Base-by-base conservation (phyloP, 2,888 invertebrate genomes). In the Brassicogethes aeneus region DNA sequence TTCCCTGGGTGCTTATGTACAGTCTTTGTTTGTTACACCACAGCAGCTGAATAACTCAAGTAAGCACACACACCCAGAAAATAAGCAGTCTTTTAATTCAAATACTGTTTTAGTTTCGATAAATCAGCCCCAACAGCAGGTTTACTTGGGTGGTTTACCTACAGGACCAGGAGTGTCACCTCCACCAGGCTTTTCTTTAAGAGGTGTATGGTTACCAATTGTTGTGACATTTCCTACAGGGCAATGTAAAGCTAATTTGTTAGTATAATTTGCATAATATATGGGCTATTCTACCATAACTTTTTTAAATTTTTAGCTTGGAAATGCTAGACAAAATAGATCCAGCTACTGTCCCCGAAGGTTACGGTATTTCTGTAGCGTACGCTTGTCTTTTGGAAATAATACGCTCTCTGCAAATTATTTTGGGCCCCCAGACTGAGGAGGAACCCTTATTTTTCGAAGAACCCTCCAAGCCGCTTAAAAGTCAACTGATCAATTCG, bases 291-390 rank as follows among this genome's bases (percentile, higher is more conserved):
- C n/a, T n/a, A n/a, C 7, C 5, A 3, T 16, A 5, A 15, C 15
- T 3, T 10, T 40, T 13, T 16, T 37, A 23, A 39, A 37, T 16
- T 64, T 69, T 41, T 64, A 92, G 94, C 61, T 75, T 97, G 64
- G 99, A 99, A 66, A 88, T 95, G 85, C 66, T 96, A 56, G 99
- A 99, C 61, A 92, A 95, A 64, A 78, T 85, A 13, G 97, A 99
- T 57, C 90, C 96, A 3, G 95, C 95, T 0, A 68, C 77, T 8
- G 87, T 97, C 51, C 90, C 91, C n/a, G 95, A 97, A 50, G 96
- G 97, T 1, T 99, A 97, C 69, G 94, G 95, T 2, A 86, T 99
- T 44, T 95, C 96, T 0, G 80, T 97, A 31, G 93, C 95, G 0
- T 96, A 94, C 69, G 88, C 91, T 2, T 91, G 93, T 63, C 74